phyloP scores from a whole-genome alignment of 2,888 invertebrate genomes.

The Nemapogon koenigi region DNA sequence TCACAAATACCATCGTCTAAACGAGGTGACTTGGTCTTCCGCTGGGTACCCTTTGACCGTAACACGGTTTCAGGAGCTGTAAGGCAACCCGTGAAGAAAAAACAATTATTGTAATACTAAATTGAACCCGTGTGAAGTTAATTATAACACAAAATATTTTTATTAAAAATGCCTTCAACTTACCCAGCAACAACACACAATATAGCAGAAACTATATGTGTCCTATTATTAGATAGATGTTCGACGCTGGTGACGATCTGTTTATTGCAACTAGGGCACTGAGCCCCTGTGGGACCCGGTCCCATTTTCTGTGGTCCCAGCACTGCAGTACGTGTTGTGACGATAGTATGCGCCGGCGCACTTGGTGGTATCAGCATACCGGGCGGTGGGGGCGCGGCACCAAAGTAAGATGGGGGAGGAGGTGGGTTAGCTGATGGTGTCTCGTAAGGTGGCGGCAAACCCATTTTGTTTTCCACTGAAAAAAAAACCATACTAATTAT shows the following conservation, averaged over 20 bases:
- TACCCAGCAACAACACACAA: slow-evolving; percentile 51
- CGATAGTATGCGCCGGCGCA: slow-evolving; percentile 36
- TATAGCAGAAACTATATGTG: slow-evolving; percentile 50
- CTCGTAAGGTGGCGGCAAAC: slow-evolving; percentile 51
- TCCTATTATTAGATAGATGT: slow-evolving; percentile 50
- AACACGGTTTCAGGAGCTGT: too few species aligned
- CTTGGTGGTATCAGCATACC: slow-evolving; percentile 32
- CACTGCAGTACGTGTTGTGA: slow-evolving; percentile 18
- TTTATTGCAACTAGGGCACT: slow-evolving; percentile 44
- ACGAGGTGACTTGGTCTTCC: too few species aligned
- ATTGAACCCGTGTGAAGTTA: too few species aligned
- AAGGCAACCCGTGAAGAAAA: too few species aligned
- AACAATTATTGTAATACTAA: too few species aligned
- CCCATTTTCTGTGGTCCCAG: slow-evolving; percentile 30
- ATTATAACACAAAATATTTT: too few species aligned
- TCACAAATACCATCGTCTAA: too few species aligned
- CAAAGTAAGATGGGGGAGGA: slow-evolving; percentile 53
- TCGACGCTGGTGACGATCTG: slow-evolving; percentile 46
- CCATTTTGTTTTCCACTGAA: slow-evolving; percentile 61
- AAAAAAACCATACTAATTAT: slow-evolving; percentile 15
- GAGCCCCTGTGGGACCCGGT: slow-evolving; percentile 47
- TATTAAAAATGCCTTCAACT: slow-evolving; percentile 20
- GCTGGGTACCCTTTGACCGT: too few species aligned
- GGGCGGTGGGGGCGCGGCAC: slow-evolving; percentile 40
- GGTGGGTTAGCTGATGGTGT: slow-evolving; percentile 38